Evolutionary conservation across 2,113 vertebrate genomes (phyloP).

Genomic region (Gorsachius goisagi): DNA sequence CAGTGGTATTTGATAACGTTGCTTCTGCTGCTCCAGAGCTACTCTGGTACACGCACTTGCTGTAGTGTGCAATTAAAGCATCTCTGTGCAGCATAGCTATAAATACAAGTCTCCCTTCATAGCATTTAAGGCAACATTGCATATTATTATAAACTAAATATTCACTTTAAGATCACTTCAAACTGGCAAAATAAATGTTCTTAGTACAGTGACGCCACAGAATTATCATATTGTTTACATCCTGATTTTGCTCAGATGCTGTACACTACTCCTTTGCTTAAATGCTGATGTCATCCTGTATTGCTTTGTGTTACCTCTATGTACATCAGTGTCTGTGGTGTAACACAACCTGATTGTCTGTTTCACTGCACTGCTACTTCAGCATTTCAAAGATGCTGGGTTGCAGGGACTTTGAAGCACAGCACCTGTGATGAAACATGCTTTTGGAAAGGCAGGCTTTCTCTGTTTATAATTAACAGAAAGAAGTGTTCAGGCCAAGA

Average conservation of each 20-base stretch:
- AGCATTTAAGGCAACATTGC: conserved; percentile 10
- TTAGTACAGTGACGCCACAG: neutral
- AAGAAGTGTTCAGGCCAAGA: neutral
- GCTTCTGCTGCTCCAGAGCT: neutral
- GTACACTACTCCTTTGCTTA: neutral
- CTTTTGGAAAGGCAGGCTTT: neutral
- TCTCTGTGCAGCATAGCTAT: neutral
- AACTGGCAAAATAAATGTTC: neutral
- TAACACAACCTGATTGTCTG: neutral
- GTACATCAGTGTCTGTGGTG: neutral
- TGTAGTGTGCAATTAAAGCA: neutral
- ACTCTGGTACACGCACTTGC: neutral
- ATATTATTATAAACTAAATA: neutral
- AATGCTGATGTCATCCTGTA: neutral
- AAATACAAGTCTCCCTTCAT: neutral
- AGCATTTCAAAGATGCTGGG: neutral
- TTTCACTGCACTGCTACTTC: neutral
- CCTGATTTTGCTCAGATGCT: neutral
- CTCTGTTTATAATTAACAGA: neutral
- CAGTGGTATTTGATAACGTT: conserved; percentile 68
- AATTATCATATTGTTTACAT: neutral
- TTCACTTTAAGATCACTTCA: neutral
- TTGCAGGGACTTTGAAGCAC: neutral
- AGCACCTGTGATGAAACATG: neutral
- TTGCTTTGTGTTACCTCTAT: neutral